Base-by-base conservation (phyloP, 2,113 vertebrate species). In the Dendrocopos noguchii region DNA sequence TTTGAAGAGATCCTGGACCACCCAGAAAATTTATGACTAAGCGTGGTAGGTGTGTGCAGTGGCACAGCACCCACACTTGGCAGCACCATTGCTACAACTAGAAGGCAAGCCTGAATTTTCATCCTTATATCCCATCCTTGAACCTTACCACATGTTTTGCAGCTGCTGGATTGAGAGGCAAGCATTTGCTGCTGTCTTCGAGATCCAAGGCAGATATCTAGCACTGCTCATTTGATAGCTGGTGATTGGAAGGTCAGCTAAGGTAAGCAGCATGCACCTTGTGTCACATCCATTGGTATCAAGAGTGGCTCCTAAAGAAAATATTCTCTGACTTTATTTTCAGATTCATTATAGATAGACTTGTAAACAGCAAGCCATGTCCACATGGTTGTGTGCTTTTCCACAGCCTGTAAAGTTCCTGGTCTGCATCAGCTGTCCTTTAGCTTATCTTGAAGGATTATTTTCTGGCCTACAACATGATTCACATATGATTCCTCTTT, bases 1-100 rank as follows among this genome's bases (percentile, higher is more conserved):
- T 0, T 13, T 56, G 27, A 18, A 33, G 20, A 46, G 50, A 29
- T 46, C 15, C 24, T 60, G 20, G 47, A 29, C 15, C 15, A 19
- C 55, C 15, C 13, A 46, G 29, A 20, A 29, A 86, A 27, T 24
- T 10, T 50, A 20, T 21, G 52, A 29, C 33, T 42, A 44, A 57
- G n/a, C 0, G 0, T 0, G 0, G 12, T 56, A 50, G 24, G 7
- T 57, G 18, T 83, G 24, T 3, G 2, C 13, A 9, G 50, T 60
- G 21, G 18, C 64, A 33, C 29, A 36, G 18, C 22, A 11, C 28
- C 0, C 0, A 5, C 56, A 12, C 22, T 63, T 0, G 2, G 18
- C 57, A 85, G 20, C 33, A 31, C n/a, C 22, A 21, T 52, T 65
- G 24, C 57, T 59, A n/a, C n/a, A 67, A 28, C 27, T 20, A 0